Evolutionary conservation across 2,888 invertebrate genomes (phyloP).

Genomic region (Hymenopus coronatus): DNA sequence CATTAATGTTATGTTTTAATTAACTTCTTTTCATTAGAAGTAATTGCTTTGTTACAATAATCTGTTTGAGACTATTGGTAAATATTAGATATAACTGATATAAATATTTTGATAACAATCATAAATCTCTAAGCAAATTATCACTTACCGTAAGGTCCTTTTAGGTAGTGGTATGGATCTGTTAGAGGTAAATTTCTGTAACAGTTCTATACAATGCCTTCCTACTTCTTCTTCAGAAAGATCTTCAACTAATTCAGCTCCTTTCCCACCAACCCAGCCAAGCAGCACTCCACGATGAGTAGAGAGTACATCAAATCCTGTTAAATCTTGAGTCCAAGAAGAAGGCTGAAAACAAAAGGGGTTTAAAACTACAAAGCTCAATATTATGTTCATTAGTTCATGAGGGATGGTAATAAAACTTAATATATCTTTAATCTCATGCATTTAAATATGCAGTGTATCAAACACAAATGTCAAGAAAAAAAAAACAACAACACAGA

Average conservation of each 20-base stretch:
- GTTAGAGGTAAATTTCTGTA: conserved; percentile 51
- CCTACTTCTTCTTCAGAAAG: conserved; percentile 53
- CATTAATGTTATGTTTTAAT: too few species aligned
- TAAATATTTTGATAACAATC: not conserved
- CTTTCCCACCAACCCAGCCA: conserved; percentile 65
- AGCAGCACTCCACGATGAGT: conserved; percentile 52
- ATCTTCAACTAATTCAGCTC: conserved; percentile 57
- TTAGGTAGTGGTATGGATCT: conserved; percentile 51
- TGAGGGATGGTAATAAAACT: not conserved
- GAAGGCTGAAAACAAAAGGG: not conserved
- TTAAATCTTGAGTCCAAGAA: conserved; percentile 57
- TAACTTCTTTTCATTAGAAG: too few species aligned
- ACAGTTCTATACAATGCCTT: conserved; percentile 51
- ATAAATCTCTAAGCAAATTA: not conserved
- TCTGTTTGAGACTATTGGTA: too few species aligned
- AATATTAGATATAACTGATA: not conserved
- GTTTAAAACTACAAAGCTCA: not conserved
- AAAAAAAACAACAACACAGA: not conserved
- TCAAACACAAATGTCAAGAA: not conserved
- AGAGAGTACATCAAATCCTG: conserved; percentile 62
- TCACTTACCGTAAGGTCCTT: conserved; percentile 49
- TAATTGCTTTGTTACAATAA: too few species aligned
- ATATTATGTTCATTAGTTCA: not conserved
- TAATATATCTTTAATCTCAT: not conserved
- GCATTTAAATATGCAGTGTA: not conserved